phyloP scores from a whole-genome alignment of 2,113 vertebrate species.

The Glareola pratincola region DNA sequence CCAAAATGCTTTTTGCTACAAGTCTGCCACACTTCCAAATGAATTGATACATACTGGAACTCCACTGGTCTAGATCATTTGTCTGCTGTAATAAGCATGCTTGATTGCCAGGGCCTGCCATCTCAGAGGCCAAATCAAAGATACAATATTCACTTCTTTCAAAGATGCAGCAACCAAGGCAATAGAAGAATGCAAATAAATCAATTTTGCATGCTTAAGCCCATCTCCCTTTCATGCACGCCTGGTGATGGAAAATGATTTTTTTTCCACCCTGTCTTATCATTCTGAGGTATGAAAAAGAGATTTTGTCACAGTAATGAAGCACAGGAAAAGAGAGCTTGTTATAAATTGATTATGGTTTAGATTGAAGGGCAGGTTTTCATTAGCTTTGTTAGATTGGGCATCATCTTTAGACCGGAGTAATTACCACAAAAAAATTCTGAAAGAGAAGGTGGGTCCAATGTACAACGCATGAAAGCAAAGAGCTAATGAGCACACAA shows the following conservation, averaged over 20 bases:
- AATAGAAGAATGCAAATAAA: conserved; percentile 75
- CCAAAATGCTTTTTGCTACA: conserved; percentile 27
- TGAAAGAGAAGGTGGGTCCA: conserved; percentile 24
- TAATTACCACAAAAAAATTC: conserved; percentile 59
- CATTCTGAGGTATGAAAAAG: conserved; percentile 69
- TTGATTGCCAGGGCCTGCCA: conserved; percentile 66
- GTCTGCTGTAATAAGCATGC: conserved; percentile 57
- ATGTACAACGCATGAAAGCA: neutral
- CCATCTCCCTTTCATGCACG: conserved; percentile 55
- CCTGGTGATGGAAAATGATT: conserved; percentile 37
- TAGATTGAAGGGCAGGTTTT: conserved; percentile 69
- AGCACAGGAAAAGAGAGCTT: conserved; percentile 68
- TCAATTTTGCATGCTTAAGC: conserved; percentile 71
- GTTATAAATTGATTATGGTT: conserved; percentile 70
- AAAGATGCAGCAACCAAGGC: conserved; percentile 59
- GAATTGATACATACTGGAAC: conserved; percentile 47
- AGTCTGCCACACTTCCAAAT: conserved; percentile 70
- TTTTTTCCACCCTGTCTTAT: conserved; percentile 48
- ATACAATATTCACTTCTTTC: conserved; percentile 62
- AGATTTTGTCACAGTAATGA: conserved; percentile 73
- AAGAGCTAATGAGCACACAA: neutral
- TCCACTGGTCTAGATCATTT: conserved; percentile 2
- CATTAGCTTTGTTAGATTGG: conserved; percentile 68
- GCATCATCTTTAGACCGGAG: conserved; percentile 50
- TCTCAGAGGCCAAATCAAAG: conserved; percentile 69